These are phyloP conservation scores for Monochamus saltuarius DNA, from an alignment of 1,140 invertebrate species.

Conservation along the genomic window DNA sequence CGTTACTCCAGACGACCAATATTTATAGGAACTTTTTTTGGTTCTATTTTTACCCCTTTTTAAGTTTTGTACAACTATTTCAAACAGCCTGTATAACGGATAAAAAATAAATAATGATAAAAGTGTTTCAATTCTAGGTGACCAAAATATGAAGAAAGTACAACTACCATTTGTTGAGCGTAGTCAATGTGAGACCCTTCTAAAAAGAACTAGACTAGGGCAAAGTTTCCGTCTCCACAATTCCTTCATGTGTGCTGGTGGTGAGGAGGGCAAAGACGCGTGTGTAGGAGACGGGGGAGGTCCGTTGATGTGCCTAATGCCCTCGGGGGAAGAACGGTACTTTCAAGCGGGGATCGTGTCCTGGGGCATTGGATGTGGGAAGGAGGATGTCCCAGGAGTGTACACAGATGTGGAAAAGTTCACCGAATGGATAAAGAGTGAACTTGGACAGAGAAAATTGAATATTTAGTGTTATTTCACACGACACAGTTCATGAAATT, in stretches of 20 bases:
- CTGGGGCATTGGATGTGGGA: conserved; percentile 57
- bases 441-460: conserved; percentile 31
- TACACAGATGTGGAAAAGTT: conserved; percentile 45
- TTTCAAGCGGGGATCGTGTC: conserved; percentile 57
- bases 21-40: too few relatives aligned
- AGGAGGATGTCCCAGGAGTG: conserved; percentile 58
- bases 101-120: too few relatives aligned
- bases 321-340: conserved; percentile 45
- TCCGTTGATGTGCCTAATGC: conserved; percentile 58
- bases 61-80: too few relatives aligned
- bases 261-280: conserved; percentile 63
- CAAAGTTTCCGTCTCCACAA: conserved; percentile 63
- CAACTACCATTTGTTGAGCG: conserved; percentile 63
- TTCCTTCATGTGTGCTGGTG: conserved; percentile 76
- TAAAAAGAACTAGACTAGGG: conserved; percentile 63
- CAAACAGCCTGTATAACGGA: too few relatives aligned
- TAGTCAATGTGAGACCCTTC: conserved; percentile 56
- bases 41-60: too few relatives aligned
- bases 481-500: too few relatives aligned
- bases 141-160: conserved; percentile 61
- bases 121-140: neutral
- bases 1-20: too few relatives aligned
- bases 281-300: conserved; percentile 63
- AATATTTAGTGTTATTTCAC: neutral
- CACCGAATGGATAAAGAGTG: conserved; percentile 44